Evolutionary conservation across 2,113 vertebrate species (phyloP).

Genomic region (Eurystomus gularis): DNA sequence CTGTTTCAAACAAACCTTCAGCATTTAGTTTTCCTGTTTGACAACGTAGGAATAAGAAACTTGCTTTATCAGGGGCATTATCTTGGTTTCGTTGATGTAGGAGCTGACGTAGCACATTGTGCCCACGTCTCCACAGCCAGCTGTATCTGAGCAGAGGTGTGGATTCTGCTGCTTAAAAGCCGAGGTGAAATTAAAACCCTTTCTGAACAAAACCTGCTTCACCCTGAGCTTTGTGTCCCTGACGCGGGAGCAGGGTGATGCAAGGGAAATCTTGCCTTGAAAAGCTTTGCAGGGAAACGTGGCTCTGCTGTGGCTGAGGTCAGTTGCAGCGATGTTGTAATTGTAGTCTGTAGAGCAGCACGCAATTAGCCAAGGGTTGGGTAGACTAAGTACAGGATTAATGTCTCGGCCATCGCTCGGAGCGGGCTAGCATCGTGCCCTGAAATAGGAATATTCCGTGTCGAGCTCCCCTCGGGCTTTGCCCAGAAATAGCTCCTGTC

Average conservation of each 20-base stretch:
- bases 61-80: neutral
- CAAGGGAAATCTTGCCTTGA: neutral
- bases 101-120: neutral
- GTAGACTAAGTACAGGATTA: neutral
- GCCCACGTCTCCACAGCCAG: neutral
- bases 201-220: neutral
- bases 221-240: neutral
- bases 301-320: neutral
- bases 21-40: neutral
- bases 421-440: neutral
- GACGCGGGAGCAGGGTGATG: neutral
- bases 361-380: neutral
- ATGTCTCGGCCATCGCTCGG: neutral
- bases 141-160: neutral
- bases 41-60: fast-evolving
- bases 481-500: neutral
- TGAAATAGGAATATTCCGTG: neutral
- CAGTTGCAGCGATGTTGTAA: neutral
- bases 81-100: neutral
- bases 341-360: neutral
- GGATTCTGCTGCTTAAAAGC: neutral
- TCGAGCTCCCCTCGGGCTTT: neutral
- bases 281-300: neutral
- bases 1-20: neutral
- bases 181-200: neutral